Conservation (phyloP, 1,140 invertebrate genomes). For the Ridgeia piscesae region DNA sequence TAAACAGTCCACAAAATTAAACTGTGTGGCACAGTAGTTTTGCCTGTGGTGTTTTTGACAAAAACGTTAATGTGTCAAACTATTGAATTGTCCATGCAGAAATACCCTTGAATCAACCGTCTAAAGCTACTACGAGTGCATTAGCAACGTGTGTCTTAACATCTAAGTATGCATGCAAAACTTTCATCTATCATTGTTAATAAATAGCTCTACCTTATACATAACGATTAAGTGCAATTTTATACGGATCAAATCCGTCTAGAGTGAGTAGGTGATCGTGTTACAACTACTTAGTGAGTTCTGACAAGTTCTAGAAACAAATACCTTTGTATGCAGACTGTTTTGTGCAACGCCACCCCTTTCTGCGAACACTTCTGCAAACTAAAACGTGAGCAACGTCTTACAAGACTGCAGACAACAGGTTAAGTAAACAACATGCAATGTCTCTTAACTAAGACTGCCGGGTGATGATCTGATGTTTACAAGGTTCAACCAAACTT, state of each 20-base stretch:
- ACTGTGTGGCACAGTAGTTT: background rate
- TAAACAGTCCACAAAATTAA: too few relatives aligned
- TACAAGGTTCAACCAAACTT: too few relatives aligned
- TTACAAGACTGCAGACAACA: background rate
- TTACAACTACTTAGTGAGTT: background rate
- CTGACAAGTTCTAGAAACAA: background rate
- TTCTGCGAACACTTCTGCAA: background rate
- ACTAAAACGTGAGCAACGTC: background rate
- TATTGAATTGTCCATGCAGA: background rate
- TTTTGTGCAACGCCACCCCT: background rate
- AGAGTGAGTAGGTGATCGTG: background rate
- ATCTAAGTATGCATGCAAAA: background rate
- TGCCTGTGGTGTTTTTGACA: background rate
- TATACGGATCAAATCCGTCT: background rate
- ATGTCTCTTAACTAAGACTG: background rate
- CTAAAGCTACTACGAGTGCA: background rate
- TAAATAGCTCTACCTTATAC: background rate
- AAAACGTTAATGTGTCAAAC: background rate
- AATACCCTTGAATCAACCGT: background rate
- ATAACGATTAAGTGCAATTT: background rate
- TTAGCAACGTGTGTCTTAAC: background rate
- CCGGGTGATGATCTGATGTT: too few relatives aligned
- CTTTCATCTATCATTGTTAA: background rate
- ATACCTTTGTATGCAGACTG: slow-evolving; percentile 5
- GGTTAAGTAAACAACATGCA: background rate